Evolutionary conservation across 2,888 invertebrate genomes (phyloP), one percentile per base, ranked within the genome.

Genomic region (Anthophora plumipes): DNA sequence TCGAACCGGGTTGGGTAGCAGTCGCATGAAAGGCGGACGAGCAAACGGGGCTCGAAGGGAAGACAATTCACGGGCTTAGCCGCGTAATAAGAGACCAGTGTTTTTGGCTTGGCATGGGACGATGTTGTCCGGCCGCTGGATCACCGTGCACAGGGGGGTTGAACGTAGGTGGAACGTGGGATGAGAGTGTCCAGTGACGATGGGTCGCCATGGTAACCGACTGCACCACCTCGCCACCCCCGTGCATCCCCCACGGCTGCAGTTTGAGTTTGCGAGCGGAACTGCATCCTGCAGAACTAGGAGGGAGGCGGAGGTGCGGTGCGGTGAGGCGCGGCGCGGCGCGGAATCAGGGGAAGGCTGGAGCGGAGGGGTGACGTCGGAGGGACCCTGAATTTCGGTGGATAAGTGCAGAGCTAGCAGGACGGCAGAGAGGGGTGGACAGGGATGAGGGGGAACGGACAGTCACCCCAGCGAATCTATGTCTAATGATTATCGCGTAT

Each of bases 131-230:
- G 88, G 91, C 89, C 89, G 91, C 88, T 88, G 92, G 92, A 93
- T 92, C 92, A 92, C 89, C 91, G 89, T 88, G 89, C 87, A 90
- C 85, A 64, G 80, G 88, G 80, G 85, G 87, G 85, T 83, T 81
- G 85, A 85, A 86, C 82, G 84, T 86, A 83, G 85, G 80, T 82
- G 85, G 81, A 87, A 76, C 77, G 78, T 85, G 85, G 90, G 85
- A 77, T 82, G 87, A 88, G 91, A 89, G 90, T 92, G 93, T 93
- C 93, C 93, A 92, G 93, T 91, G 91, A 91, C 92, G 92, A 90
- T 90, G 91, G 90, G 92, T 93, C 88, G 89, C 91, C 91, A 93
- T 93, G 92, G 93, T 88, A 92, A 93, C 93, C 91, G 87, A 87
- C 88, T 88, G 88, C 91, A 91, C 91, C 82, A 90, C 91, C 91